These are phyloP conservation scores for Gadopsis marmoratus DNA, from an alignment of 2,797 vertebrate species.

Conservation along the genomic window DNA sequence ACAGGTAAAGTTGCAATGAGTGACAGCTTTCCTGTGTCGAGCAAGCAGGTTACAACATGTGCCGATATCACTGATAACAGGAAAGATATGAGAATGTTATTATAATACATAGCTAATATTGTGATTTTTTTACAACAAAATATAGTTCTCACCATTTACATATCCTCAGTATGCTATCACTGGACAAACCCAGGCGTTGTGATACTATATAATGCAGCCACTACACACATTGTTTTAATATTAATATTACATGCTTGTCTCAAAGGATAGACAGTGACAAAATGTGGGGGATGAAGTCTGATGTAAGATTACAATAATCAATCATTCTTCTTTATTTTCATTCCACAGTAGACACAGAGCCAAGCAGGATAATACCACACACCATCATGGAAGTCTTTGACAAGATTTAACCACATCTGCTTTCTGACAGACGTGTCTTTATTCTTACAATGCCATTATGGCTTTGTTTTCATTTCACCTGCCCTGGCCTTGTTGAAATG, in stretches of 20 bases:
- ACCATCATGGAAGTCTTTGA: not conserved
- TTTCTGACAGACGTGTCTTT: not conserved
- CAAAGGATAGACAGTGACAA: not conserved
- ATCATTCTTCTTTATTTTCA: not conserved
- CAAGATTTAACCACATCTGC: not conserved
- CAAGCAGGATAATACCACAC: not conserved
- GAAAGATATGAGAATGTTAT: not conserved
- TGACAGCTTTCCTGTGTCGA: not conserved
- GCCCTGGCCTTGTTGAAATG: slow-evolving; percentile 59
- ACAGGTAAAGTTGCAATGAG: not conserved
- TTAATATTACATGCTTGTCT: slow-evolving; percentile 4
- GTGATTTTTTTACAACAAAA: not conserved
- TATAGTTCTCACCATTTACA: not conserved
- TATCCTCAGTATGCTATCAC: not conserved
- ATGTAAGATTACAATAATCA: not conserved
- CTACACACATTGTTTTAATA: not conserved
- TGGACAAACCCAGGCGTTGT: not conserved
- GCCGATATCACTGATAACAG: not conserved
- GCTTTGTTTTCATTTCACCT: slow-evolving; percentile 5
- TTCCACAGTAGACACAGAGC: not conserved
- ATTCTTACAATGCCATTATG: not conserved
- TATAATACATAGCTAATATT: slow-evolving; percentile 8
- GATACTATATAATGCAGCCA: not conserved
- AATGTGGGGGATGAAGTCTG: not conserved
- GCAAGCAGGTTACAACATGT: not conserved